phyloP scores from a whole-genome alignment of 2,113 vertebrate species.

The Cepphus grylle region DNA sequence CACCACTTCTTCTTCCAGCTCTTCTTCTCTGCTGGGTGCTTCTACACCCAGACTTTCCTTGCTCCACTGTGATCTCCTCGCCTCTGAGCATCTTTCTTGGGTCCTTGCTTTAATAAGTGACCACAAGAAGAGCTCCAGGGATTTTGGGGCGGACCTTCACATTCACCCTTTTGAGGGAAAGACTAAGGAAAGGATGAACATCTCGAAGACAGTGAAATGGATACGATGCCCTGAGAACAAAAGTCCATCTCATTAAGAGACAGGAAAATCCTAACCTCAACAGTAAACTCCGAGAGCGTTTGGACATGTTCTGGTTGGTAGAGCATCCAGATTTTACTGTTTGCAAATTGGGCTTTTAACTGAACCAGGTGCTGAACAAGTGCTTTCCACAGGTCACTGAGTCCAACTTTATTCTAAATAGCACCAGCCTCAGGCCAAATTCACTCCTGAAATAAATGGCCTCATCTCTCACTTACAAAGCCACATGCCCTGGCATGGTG shows the following conservation, averaged over 20 bases:
- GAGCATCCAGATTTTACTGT: slow-evolving; percentile 17
- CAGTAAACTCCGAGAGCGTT: not conserved
- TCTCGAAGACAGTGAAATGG: not conserved
- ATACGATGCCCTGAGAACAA: not conserved
- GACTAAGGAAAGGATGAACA: not conserved
- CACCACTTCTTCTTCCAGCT: not conserved
- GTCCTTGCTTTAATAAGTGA: not conserved
- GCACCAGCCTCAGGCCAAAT: slow-evolving; percentile 17
- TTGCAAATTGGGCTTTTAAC: not conserved
- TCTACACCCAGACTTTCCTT: not conserved
- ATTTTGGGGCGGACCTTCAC: not conserved
- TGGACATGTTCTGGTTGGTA: not conserved
- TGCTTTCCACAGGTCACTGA: slow-evolving; percentile 27
- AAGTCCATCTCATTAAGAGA: not conserved
- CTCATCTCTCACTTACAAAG: not conserved
- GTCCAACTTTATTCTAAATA: slow-evolving; percentile 5
- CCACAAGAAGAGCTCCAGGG: not conserved
- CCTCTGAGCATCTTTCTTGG: not conserved
- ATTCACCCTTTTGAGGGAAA: not conserved
- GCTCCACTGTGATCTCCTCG: not conserved
- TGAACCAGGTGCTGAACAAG: slow-evolving; percentile 41
- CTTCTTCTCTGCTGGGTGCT: not conserved
- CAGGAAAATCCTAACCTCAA: not conserved
- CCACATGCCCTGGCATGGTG: not conserved
- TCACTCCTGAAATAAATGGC: not conserved